phyloP scores from a whole-genome alignment of 2,888 invertebrate genomes.

The Lasioglossum villosulum region DNA sequence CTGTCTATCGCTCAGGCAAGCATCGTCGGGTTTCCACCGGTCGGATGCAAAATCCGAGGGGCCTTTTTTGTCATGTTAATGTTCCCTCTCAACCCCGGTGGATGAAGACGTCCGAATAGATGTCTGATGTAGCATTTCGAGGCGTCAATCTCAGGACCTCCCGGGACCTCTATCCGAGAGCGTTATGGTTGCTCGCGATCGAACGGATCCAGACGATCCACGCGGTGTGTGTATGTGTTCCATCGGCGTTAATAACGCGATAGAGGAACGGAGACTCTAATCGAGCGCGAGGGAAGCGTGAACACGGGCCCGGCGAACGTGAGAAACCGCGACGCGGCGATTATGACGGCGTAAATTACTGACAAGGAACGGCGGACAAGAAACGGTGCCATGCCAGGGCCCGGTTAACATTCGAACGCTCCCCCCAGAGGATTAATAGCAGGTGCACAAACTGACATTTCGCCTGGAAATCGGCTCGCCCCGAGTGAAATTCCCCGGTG shows the following conservation, averaged over 20 bases:
- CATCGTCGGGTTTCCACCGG: background rate
- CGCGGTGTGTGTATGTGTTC: background rate
- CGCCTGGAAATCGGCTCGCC: constrained; percentile 19
- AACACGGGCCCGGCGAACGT: background rate
- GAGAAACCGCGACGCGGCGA: constrained; percentile 39
- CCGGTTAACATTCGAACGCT: constrained; percentile 59
- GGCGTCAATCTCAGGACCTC: constrained; percentile 34
- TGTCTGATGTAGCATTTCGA: constrained; percentile 7
- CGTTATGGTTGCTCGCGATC: background rate
- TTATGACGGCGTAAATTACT: constrained; percentile 64
- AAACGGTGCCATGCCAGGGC: constrained; percentile 32
- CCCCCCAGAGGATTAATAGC: constrained; percentile 40
- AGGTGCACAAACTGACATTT: constrained; percentile 63
- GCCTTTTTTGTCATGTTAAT: constrained; percentile 52
- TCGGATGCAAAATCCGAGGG: constrained; percentile 25
- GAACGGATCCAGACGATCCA: constrained; percentile 5
- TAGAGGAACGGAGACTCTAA: constrained; percentile 47
- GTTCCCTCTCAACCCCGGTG: background rate
- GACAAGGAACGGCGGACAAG: constrained; percentile 39
- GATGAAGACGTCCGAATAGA: constrained; percentile 6
- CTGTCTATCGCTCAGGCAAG: constrained; percentile 13
- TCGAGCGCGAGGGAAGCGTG: constrained; percentile 37
- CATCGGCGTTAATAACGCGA: constrained; percentile 42
- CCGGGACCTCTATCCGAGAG: constrained; percentile 13
- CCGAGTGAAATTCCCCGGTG: constrained; percentile 6